phyloP scores from a whole-genome alignment of 2,888 invertebrate species.

The Cerastoderma edule region DNA sequence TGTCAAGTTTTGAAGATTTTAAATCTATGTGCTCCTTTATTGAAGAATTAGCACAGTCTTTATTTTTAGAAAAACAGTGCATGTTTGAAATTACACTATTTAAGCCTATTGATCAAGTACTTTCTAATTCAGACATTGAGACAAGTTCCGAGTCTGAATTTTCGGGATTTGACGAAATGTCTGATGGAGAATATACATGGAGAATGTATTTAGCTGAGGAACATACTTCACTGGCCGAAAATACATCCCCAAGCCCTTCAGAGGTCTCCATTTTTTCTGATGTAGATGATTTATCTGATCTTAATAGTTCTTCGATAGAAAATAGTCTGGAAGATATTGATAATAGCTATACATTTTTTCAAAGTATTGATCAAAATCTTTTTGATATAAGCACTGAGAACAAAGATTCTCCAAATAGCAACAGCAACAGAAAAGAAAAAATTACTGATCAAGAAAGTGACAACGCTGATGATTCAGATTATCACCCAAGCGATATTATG shows the following conservation, averaged over 20 bases:
- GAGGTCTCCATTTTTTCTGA: conserved; percentile 3
- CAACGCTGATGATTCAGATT: conserved; percentile 8
- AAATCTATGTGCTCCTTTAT: background rate
- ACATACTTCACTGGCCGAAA: background rate
- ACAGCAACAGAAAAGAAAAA: background rate
- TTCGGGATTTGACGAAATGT: conserved; percentile 22
- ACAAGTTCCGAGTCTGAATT: conserved; percentile 11
- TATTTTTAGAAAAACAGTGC: background rate
- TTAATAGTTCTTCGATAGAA: conserved; percentile 6
- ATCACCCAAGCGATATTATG: conserved; percentile 2
- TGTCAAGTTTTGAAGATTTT: background rate
- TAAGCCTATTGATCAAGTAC: background rate
- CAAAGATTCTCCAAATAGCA: background rate
- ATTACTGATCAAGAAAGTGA: background rate
- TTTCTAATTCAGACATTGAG: background rate
- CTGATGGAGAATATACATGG: conserved; percentile 30
- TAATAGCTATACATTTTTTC: conserved; percentile 7
- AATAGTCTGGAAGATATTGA: conserved; percentile 7
- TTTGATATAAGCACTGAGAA: background rate
- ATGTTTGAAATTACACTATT: conserved; percentile 24
- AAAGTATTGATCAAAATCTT: conserved; percentile 14
- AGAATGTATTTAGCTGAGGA: conserved; percentile 12
- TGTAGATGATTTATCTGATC: background rate
- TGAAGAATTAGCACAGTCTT: background rate
- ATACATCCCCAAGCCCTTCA: conserved; percentile 7